Percentiles rank a stretch among this genome's conserved stretches.
Evolutionary conservation across 2,113 vertebrate genomes (phyloP).

Genomic region (Paraplagusia blochii): DNA sequence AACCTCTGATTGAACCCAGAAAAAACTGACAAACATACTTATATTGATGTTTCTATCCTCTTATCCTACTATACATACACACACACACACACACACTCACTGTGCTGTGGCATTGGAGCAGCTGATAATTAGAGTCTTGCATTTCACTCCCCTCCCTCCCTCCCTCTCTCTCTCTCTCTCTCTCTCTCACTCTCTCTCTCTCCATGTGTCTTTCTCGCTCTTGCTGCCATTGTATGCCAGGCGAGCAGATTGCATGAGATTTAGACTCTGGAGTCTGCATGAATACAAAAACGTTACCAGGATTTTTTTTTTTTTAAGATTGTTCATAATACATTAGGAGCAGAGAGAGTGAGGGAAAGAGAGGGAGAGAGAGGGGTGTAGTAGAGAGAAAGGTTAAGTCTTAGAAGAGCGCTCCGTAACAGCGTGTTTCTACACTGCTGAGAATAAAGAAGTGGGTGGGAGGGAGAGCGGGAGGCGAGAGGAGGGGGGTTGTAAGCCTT

Average conservation of each 20-base stretch:
- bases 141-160: conserved; percentile 42
- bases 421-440: conserved; percentile 64
- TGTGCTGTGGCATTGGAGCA: conserved; percentile 40
- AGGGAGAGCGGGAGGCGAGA: conserved; percentile 23
- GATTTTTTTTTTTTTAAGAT: conserved; percentile 48
- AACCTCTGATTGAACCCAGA: too few species aligned
- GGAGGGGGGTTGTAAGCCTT: conserved; percentile 45
- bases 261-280: conserved; percentile 55
- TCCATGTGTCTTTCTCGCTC: conserved; percentile 19
- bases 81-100: conserved; percentile 3
- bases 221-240: conserved; percentile 46
- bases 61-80: background rate
- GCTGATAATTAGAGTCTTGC: conserved; percentile 71
- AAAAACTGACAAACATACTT: too few species aligned
- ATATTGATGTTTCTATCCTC: too few species aligned
- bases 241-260: conserved; percentile 71
- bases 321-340: conserved; percentile 66
- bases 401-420: conserved; percentile 36
- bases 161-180: conserved; percentile 10
- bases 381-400: conserved; percentile 19
- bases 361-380: conserved; percentile 7
- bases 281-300: conserved; percentile 6
- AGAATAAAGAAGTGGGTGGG: conserved; percentile 67
- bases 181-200: conserved; percentile 6
- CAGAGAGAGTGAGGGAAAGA: background rate